Evolutionary conservation across 2,888 invertebrate genomes (phyloP), one percentile per base, ranked within the genome.

Genomic region (Sisyra terminalis): DNA sequence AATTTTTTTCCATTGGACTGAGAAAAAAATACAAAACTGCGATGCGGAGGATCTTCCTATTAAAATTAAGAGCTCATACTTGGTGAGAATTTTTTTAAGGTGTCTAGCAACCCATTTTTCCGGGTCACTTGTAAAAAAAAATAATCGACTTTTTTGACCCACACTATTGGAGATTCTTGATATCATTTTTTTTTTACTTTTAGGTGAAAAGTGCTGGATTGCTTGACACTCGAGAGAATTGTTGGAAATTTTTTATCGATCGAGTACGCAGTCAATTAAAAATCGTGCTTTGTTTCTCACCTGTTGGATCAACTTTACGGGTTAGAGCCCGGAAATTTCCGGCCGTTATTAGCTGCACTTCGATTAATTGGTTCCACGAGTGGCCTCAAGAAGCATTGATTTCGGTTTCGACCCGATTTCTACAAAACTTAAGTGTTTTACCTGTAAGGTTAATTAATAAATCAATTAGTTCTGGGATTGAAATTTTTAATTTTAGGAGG

Each of bases 301-400:
- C 96, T 0, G 94, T 96, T 36, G 96, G 96, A 9, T 87, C 87
- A 10, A 93, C 93, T 2, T 69, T 96, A 44, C 69, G 96, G 53
- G 84, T 94, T 24, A 71, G 94, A 49, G 85, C 92, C 16, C 73
- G 96, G 51, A 94, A 94, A 66, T 96, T 96, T 61, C 96, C 96
- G 1, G 93, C 94, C 7, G 76, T 96, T 47, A 88, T 90, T 49
- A 96, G 92, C 63, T 89, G 90, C 54, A 92, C 94, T 5, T 83
- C 86, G 42, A 92, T 94, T 49, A 92, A 96, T 60, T 96, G 96
- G 94, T 96, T 96, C 64, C 94, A 96, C 57, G 94, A 94, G 61
- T 96, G 96, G 96, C 94, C 96, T 2, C 89, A 93, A 65, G 93
- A 94, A 63, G 96, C 96, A 43, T 69, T 96, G 45, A 82, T 93